These are phyloP conservation scores for Bombylius major DNA, from an alignment of 2,888 invertebrate genomes.

Conservation along the genomic window DNA sequence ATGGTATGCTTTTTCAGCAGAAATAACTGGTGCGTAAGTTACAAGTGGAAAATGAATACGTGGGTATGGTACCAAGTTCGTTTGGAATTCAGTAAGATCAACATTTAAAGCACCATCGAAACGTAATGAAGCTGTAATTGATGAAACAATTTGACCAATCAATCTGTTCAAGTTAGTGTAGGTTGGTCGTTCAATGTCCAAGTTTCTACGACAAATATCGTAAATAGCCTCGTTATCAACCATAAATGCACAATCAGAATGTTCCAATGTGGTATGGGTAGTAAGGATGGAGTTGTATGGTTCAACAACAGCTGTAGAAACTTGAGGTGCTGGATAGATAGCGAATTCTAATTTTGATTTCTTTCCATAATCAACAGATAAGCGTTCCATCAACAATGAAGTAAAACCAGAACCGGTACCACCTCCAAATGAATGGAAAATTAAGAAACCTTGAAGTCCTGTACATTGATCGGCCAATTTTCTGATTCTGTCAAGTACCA, in stretches of 20 bases:
- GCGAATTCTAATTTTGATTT: conserved; percentile 53
- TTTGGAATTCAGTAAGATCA: conserved; percentile 81
- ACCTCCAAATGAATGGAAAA: conserved; percentile 50
- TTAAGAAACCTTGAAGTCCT: conserved; percentile 46
- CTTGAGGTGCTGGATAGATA: conserved; percentile 52
- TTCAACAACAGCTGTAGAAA: conserved; percentile 59
- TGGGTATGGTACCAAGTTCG: conserved; percentile 80
- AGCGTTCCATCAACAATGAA: conserved; percentile 50
- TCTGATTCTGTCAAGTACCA: conserved; percentile 42
- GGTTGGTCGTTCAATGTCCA: conserved; percentile 83
- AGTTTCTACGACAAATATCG: conserved; percentile 76
- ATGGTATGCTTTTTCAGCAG: conserved; percentile 80
- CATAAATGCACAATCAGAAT: conserved; percentile 89
- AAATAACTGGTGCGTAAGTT: conserved; percentile 76
- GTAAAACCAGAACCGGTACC: conserved; percentile 54
- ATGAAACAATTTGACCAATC: conserved; percentile 80
- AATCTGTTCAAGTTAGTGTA: conserved; percentile 87
- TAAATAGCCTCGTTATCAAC: conserved; percentile 74
- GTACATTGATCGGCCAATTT: conserved; percentile 45
- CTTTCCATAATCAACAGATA: conserved; percentile 54
- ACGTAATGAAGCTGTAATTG: conserved; percentile 75
- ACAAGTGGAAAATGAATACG: conserved; percentile 84
- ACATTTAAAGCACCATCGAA: conserved; percentile 82
- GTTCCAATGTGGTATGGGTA: conserved; percentile 78
- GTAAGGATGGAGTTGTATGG: conserved; percentile 92